These are phyloP conservation scores for Prionailurus bengalensis DNA, from an alignment of 2,113 vertebrate species.

Conservation along the genomic window DNA sequence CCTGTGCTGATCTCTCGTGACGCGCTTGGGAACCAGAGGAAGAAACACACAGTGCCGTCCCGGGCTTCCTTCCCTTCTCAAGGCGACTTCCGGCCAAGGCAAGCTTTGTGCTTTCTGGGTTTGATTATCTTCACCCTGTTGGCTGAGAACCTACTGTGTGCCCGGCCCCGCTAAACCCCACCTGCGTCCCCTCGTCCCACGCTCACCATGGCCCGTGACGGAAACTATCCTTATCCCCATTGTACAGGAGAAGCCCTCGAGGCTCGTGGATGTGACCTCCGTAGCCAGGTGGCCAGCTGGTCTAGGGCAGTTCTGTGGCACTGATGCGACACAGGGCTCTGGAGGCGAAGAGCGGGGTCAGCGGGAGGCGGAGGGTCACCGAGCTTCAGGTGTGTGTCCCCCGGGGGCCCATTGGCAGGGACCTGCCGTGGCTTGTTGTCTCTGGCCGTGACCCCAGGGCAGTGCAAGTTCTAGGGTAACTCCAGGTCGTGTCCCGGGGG, in stretches of 20 bases:
- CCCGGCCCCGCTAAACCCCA: rapidly evolving
- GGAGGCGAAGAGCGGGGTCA: neutral
- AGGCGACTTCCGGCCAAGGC: neutral
- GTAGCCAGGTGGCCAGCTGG: neutral
- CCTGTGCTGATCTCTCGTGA: neutral
- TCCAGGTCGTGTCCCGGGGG: neutral
- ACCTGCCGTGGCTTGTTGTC: neutral
- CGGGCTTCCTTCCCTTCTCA: neutral
- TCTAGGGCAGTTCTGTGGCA: too few relatives aligned
- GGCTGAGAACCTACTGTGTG: neutral
- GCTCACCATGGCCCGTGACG: rapidly evolving
- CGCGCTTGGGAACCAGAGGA: neutral
- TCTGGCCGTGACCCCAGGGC: neutral
- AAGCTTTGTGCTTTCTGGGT: neutral
- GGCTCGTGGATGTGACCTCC: neutral
- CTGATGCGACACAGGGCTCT: rapidly evolving
- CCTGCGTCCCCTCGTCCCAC: rapidly evolving
- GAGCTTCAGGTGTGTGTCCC: too few relatives aligned
- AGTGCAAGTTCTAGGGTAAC: neutral
- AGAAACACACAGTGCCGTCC: rapidly evolving
- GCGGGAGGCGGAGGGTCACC: neutral
- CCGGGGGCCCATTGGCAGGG: neutral
- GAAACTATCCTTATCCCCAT: neutral
- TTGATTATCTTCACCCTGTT: neutral
- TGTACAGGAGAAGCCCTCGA: rapidly evolving